Percentiles rank a stretch among this genome's conserved stretches.
phyloP scores from a whole-genome alignment of 1,140 invertebrate species.

The Scaptomyza graminum region DNA sequence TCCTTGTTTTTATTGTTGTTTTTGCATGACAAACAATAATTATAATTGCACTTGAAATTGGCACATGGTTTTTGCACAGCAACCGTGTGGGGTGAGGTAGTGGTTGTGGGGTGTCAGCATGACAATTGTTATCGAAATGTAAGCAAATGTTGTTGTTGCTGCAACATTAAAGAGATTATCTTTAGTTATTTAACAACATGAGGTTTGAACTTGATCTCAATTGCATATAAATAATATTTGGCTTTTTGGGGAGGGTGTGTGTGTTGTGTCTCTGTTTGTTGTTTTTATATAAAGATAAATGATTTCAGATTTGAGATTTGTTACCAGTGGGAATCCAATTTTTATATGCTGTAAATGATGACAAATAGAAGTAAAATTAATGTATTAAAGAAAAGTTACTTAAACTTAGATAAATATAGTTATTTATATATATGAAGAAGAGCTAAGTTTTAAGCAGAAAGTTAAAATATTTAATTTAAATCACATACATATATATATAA shows the following conservation, averaged over 20 bases:
- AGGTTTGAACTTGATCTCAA: slow-evolving; percentile 37
- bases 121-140: slow-evolving; percentile 36
- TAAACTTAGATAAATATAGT: too few relatives aligned
- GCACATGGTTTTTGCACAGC: slow-evolving; percentile 34
- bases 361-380: background rate
- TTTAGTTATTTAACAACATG: slow-evolving; percentile 1
- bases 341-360: background rate
- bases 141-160: background rate
- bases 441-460: too few relatives aligned
- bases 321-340: background rate
- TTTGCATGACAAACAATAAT: slow-evolving; percentile 80
- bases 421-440: too few relatives aligned
- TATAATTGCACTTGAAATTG: slow-evolving; percentile 80
- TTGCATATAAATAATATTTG: slow-evolving; percentile 8
- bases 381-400: background rate
- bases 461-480: too few relatives aligned
- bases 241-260: slow-evolving; percentile 1
- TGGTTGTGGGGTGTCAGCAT: slow-evolving; percentile 10
- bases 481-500: too few relatives aligned
- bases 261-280: background rate
- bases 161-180: slow-evolving; percentile 27
- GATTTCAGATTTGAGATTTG: background rate
- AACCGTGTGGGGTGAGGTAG: background rate
- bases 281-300: slow-evolving; percentile 17
- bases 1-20: slow-evolving; percentile 58